Percentiles rank a stretch among this genome's conserved stretches.
Evolutionary conservation across 2,113 vertebrate genomes (phyloP).

Genomic region (Delphinus delphis): DNA sequence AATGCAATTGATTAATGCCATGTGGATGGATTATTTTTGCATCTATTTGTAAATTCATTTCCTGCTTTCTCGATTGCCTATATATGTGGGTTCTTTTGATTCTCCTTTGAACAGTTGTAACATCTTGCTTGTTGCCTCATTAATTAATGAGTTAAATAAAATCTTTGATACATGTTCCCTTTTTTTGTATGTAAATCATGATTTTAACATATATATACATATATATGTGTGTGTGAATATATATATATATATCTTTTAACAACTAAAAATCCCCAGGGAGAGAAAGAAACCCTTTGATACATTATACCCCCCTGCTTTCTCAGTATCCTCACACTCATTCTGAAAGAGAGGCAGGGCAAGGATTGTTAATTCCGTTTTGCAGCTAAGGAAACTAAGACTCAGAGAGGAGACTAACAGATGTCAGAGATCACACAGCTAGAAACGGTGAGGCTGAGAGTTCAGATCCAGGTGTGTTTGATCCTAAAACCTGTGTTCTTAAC

Average conservation of each 20-base stretch:
- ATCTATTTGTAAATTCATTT: constrained; percentile 35
- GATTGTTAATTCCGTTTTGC: background rate
- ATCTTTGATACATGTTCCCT: background rate
- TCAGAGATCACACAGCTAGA: background rate
- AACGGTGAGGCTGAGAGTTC: background rate
- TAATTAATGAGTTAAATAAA: constrained; percentile 17
- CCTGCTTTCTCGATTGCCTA: background rate
- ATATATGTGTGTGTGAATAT: no score
- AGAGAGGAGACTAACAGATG: no score
- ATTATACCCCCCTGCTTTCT: background rate
- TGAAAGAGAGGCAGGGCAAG: background rate
- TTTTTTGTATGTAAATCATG: background rate
- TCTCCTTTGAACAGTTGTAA: background rate
- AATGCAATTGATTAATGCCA: background rate
- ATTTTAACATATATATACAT: background rate
- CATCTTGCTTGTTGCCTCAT: background rate
- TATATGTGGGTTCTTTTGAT: background rate
- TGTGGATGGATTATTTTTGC: background rate
- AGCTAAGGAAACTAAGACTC: background rate
- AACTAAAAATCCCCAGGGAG: background rate
- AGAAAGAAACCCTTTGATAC: background rate
- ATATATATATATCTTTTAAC: background rate
- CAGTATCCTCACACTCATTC: background rate
- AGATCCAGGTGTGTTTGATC: background rate
- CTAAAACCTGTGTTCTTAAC: background rate